Percentiles rank a stretch among this genome's conserved stretches.
These are phyloP conservation scores for Venturia canescens DNA, from an alignment of 1,140 invertebrate species.

Conservation along the genomic window DNA sequence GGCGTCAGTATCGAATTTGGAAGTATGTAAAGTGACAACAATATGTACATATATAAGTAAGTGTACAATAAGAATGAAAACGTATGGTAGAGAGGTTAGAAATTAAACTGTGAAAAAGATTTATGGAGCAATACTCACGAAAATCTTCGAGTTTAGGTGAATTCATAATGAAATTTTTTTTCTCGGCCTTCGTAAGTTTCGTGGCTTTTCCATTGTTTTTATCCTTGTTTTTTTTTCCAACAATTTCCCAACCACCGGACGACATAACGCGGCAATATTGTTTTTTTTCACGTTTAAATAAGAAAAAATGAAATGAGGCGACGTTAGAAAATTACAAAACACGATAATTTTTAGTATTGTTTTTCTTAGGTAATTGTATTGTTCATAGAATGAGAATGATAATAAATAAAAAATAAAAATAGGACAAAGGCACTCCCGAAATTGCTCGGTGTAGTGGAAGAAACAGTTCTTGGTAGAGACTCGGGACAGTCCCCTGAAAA, in stretches of 20 bases:
- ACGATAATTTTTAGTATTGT: too few relatives aligned
- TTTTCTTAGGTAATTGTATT: too few relatives aligned
- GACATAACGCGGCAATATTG: slow-evolving; percentile 76
- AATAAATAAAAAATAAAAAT: too few relatives aligned
- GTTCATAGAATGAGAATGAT: too few relatives aligned
- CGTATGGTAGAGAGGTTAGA: slow-evolving; percentile 2
- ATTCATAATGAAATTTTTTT: slow-evolving; percentile 79
- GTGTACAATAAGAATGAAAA: neutral
- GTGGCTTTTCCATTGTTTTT: slow-evolving; percentile 77
- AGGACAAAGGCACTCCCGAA: too few relatives aligned
- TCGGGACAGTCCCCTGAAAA: too few relatives aligned
- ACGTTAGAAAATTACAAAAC: too few relatives aligned
- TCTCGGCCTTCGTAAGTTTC: slow-evolving; percentile 79
- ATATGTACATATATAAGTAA: too few relatives aligned
- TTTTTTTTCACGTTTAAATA: neutral
- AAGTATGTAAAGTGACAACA: too few relatives aligned
- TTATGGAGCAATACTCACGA: slow-evolving; percentile 73
- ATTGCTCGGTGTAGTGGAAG: too few relatives aligned
- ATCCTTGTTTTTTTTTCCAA: slow-evolving; percentile 84
- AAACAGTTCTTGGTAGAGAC: too few relatives aligned
- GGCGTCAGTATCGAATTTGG: too few relatives aligned
- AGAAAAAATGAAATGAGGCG: neutral
- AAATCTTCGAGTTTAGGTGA: slow-evolving; percentile 82
- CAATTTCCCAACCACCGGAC: slow-evolving; percentile 86
- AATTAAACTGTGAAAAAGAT: neutral